A percentile compares a stretch with the other conserved stretches of the same genome.
These are phyloP conservation scores for Calameuta pallipes DNA, from an alignment of 2,888 invertebrate species.

Conservation along the genomic window DNA sequence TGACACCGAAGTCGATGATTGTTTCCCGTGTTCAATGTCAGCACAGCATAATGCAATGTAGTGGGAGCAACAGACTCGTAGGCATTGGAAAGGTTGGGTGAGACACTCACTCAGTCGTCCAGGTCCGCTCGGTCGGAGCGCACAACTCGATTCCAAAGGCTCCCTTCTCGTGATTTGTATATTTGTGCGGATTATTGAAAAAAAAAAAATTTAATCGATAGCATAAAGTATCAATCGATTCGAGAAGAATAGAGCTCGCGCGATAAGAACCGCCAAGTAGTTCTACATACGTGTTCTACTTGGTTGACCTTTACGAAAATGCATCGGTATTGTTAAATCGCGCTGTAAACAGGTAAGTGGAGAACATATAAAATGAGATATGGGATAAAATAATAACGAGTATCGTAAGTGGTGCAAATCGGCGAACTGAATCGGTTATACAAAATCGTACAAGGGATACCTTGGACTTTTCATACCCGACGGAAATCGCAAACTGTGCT, in stretches of 20 bases:
- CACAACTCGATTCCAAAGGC: constrained; percentile 20
- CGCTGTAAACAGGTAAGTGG: constrained; percentile 9
- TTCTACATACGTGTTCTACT: not conserved
- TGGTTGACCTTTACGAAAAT: constrained; percentile 11
- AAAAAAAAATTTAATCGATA: not conserved
- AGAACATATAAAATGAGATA: constrained; percentile 4
- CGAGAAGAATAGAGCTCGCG: not conserved
- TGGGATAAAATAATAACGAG: not conserved
- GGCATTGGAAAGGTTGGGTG: constrained; percentile 32
- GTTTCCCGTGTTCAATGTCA: constrained; percentile 21
- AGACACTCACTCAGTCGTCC: constrained; percentile 51
- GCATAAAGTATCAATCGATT: not conserved
- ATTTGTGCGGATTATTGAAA: not conserved
- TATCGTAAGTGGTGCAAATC: not conserved
- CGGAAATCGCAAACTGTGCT: not conserved
- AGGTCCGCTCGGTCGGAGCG: constrained; percentile 50
- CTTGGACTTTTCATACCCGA: not conserved
- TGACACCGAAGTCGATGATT: constrained; percentile 5
- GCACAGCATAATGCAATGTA: constrained; percentile 11
- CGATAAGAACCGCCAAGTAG: constrained; percentile 2
- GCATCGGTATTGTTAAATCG: constrained; percentile 21
- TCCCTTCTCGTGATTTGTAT: not conserved
- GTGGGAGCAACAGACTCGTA: constrained; percentile 31
- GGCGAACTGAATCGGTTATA: not conserved
- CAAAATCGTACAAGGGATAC: not conserved